Base-by-base conservation (phyloP, 1,140 invertebrate species). In the Acyrthosiphon pisum region DNA sequence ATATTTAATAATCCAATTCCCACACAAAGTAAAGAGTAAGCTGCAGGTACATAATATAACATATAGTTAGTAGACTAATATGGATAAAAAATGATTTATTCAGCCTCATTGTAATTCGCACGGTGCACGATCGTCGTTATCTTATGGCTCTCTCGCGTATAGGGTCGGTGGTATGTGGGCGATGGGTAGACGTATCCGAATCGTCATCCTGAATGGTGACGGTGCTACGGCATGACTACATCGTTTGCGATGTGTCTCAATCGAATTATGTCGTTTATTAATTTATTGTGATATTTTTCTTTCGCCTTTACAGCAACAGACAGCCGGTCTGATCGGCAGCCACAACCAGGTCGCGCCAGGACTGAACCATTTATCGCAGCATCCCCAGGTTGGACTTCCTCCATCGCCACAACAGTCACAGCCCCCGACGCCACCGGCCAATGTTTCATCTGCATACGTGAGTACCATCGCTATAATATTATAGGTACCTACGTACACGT, bases 391-490 rank as follows among this genome's bases (percentile, higher is more conserved):
- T 1, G 91, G 91, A 84, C 81, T 93, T 20, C 91, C 91, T 0
- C 91, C 91, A 2, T 93, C 91, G 48, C 91, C 91, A 14, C 91
- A 93, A 53, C 91, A 93, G 50, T 93, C 91, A 26, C 91, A 93
- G 30, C 91, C 91, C 6, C 91, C 91, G 20, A 93, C 91, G 48
- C 48, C 91, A 41, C 91, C 91, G 48, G 81, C 91, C n/a, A 93
- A 93, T 35, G 91, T 93, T 11, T 86, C 91, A 1, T 84, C 91
- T n/a, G n/a, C n/a, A 84, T 93, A 93, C 81, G 91, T 93, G 91
- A 93, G 91, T 93, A 93, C 23, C 14, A 18, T 18, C 50, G 18
- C 18, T 30, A 14, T 68, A 60, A 7, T 76, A n/a, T 76, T 60
- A 18, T 18, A 41, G 41, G 41, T 41, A 68, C 0, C 0, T 76